Percentiles rank a stretch among this genome's conserved stretches.
These are phyloP conservation scores for Pseudococcus jackbeardsleyi DNA, from an alignment of 2,888 invertebrate genomes.

Conservation along the genomic window DNA sequence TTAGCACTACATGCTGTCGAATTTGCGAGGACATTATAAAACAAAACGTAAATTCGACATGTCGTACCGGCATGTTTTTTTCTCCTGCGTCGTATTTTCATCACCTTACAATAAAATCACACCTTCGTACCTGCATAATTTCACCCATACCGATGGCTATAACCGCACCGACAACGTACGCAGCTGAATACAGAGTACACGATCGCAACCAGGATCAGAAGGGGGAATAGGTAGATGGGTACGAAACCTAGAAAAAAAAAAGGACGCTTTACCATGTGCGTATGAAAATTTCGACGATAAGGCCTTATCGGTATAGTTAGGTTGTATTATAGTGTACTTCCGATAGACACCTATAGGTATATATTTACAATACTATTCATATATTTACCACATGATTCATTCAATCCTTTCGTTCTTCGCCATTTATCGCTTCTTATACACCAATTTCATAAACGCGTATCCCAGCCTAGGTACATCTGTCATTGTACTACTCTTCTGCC, in stretches of 20 bases:
- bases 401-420: conserved; percentile 59
- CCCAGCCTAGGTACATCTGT: conserved; percentile 55
- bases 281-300: conserved; percentile 43
- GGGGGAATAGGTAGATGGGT: not conserved
- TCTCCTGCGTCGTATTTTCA: not conserved
- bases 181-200: conserved; percentile 40
- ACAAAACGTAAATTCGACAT: conserved; percentile 42
- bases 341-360: conserved; percentile 43
- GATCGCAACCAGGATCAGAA: not conserved
- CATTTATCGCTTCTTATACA: conserved; percentile 53
- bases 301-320: conserved; percentile 41
- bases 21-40: conserved; percentile 18
- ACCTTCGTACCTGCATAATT: conserved; percentile 49
- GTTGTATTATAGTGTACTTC: conserved; percentile 18
- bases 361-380: conserved; percentile 45
- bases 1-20: not conserved
- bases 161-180: not conserved
- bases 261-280: not conserved
- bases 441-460: conserved; percentile 54
- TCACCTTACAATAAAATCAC: conserved; percentile 44
- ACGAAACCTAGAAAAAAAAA: not conserved
- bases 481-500: conserved; percentile 58
- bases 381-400: conserved; percentile 60
- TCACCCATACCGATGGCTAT: not conserved
- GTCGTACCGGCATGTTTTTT: conserved; percentile 52